Evolutionary conservation across 2,113 vertebrate species (phyloP).

Genomic region (Xyliphius kryptos): DNA sequence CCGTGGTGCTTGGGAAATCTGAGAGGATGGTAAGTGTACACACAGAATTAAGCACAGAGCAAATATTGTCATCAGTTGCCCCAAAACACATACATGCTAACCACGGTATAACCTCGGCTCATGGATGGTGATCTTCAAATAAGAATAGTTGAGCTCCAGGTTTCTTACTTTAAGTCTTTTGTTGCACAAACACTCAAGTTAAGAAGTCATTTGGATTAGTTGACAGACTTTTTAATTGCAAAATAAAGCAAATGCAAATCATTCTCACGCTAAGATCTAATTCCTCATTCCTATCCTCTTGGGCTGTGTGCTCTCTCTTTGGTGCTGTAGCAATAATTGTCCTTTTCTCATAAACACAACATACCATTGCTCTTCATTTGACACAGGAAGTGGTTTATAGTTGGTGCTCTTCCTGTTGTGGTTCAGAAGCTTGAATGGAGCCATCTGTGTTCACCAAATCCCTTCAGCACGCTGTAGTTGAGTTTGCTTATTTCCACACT

Average conservation of each 20-base stretch:
- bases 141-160: neutral
- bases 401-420: conserved; percentile 56
- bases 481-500: neutral
- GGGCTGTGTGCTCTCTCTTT: conserved; percentile 4
- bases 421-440: conserved; percentile 44
- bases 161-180: neutral
- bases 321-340: conserved; percentile 25
- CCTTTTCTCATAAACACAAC: conserved; percentile 35
- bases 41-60: neutral
- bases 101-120: neutral
- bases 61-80: neutral
- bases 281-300: neutral
- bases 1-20: too few species aligned
- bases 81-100: neutral
- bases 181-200: neutral
- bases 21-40: too few species aligned
- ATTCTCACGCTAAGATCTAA: neutral
- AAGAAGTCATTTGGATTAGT: neutral
- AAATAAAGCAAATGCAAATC: conserved; percentile 3
- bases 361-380: conserved; percentile 38
- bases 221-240: neutral
- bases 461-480: conserved; percentile 4
- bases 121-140: neutral
- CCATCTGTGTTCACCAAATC: conserved; percentile 27
- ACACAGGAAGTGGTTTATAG: conserved; percentile 55